Base-by-base conservation (phyloP, 2,888 invertebrate genomes). In the Sialis lutaria region DNA sequence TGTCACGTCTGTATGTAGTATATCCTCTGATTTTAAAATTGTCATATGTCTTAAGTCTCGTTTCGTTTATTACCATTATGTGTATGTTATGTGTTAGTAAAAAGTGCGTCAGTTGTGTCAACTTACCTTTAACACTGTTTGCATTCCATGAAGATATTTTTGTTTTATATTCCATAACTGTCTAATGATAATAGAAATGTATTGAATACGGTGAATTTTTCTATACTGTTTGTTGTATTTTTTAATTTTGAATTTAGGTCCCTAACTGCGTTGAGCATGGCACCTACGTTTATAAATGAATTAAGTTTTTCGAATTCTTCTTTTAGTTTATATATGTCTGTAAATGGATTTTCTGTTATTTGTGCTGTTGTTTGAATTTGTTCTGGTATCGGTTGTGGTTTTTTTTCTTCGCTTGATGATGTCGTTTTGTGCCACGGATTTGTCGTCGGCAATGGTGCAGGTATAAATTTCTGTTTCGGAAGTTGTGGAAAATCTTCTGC, bases 21-120 rank as follows among this genome's bases (percentile, higher is more conserved):
- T 52, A 55, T 5, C 54, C 51, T 43, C 40, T 52, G n/a, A 55
- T 49, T 47, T 50, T 50, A 33, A 52, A 37, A 10, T 52, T 50
- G 10, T 49, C 33, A 33, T 49, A n/a, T 4, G 51, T 45, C 6
- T 46, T 48, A 6, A 46, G 47, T 46, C 44, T 50, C 9, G 52
- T 51, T 50, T 55, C 51, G 41, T 50, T 52, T 10, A 55, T 33
- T 42, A 51, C 7, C 10, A 40, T 10, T 2, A 40, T 10, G 5
- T 40, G 10, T 12, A 40, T 10, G 2, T 4, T 7, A 3, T 40
- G n/a, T 9, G n/a, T 13, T 4, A 2, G 7, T 7, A 40, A 4
- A 2, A 40, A 40, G 7, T 7, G 1, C 2, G n/a, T 40, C 7
- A 40, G 40, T 10, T 9, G 10, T 2, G 40, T 9, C 6, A 40